A percentile compares a stretch with the other conserved stretches of the same genome.
phyloP scores from a whole-genome alignment of 2,113 vertebrate genomes.

The Stomatorhinus ivindoensis region DNA sequence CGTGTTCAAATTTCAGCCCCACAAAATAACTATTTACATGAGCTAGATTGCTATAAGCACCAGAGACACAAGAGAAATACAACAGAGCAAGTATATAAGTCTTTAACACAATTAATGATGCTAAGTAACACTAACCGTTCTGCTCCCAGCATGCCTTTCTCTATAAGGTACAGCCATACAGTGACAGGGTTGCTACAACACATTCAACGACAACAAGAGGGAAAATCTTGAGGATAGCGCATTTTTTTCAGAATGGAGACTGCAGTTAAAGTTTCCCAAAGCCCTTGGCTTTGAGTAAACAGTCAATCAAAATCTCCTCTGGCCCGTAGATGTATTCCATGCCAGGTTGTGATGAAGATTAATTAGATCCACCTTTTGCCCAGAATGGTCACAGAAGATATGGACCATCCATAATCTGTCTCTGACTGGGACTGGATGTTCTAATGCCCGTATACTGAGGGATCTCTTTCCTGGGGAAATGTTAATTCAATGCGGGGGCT shows the following conservation, averaged over 20 bases:
- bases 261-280: background rate
- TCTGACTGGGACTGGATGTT: conserved; percentile 40
- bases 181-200: background rate
- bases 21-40: background rate
- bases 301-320: conserved; percentile 6
- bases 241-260: background rate
- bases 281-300: background rate
- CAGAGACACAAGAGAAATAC: background rate
- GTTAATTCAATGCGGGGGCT: conserved; percentile 54
- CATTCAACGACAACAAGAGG: background rate
- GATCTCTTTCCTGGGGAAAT: conserved; percentile 57
- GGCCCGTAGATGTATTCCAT: background rate
- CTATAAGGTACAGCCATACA: background rate
- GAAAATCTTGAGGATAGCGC: background rate
- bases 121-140: background rate
- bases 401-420: conserved; percentile 51
- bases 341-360: conserved; percentile 37
- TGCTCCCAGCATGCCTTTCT: background rate
- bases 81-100: background rate
- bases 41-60: background rate
- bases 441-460: conserved; percentile 40
- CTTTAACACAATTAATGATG: background rate
- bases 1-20: background rate
- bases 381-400: conserved; percentile 54
- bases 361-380: conserved; percentile 60